phyloP scores from a whole-genome alignment of 2,888 invertebrate species.

The Gerris lacustris region DNA sequence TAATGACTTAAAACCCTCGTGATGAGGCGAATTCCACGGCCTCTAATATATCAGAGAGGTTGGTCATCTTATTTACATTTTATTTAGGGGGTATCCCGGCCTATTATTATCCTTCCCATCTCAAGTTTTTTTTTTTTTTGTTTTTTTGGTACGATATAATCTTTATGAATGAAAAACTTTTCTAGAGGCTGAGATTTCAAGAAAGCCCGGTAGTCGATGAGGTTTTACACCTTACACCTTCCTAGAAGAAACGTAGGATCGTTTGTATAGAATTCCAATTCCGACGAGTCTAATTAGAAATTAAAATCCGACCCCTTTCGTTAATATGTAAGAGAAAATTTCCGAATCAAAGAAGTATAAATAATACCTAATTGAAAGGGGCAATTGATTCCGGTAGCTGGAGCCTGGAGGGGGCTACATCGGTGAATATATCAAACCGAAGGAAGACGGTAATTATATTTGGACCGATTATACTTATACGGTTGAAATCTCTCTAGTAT shows the following conservation, averaged over 20 bases:
- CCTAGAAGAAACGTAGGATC: not conserved
- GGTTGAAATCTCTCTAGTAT: not conserved
- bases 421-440: not conserved
- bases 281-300: not conserved
- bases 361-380: constrained; percentile 3
- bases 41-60: no score
- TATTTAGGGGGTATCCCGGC: not conserved
- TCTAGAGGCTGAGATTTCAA: not conserved
- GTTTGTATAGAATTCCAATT: not conserved
- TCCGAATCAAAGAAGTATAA: not conserved
- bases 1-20: no score
- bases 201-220: not conserved
- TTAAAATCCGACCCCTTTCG: not conserved
- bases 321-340: not conserved
- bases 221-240: not conserved
- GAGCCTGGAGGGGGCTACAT: not conserved
- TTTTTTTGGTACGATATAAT: not conserved
- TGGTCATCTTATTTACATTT: not conserved
- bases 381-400: not conserved
- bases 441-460: not conserved
- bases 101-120: not conserved
- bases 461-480: not conserved
- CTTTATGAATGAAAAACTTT: not conserved
- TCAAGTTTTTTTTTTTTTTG: not conserved
- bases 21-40: no score